A percentile compares a stretch with the other conserved stretches of the same genome.
Conservation (phyloP, 1,140 invertebrate species). For the Tetramorium parvispinum region DNA sequence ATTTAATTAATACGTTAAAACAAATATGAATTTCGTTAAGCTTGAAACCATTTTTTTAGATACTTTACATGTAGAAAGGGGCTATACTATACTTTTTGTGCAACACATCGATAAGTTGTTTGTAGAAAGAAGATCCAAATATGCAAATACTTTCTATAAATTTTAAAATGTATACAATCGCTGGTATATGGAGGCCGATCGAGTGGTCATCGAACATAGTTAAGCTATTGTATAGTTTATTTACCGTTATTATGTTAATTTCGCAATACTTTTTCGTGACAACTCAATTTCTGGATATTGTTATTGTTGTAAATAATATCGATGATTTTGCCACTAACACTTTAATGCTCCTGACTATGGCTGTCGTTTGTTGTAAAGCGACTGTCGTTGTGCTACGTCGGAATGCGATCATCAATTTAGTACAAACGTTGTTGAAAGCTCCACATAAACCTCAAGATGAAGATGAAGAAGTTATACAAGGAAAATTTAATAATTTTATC, state of each 20-base stretch:
- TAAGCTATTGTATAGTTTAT: slow-evolving; percentile 7
- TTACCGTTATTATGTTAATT: not conserved
- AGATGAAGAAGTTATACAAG: slow-evolving; percentile 17
- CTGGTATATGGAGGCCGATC: slow-evolving; percentile 48
- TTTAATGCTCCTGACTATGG: slow-evolving; percentile 11
- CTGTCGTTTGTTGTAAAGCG: slow-evolving; percentile 36
- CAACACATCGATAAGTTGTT: not conserved
- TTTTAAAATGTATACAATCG: slow-evolving; percentile 36
- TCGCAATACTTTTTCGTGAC: slow-evolving; percentile 9
- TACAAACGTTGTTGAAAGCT: not conserved
- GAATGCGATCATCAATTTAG: slow-evolving; percentile 2
- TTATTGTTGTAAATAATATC: slow-evolving; percentile 35
- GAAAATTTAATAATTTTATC: slow-evolving; percentile 30
- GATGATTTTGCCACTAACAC: slow-evolving; percentile 23
- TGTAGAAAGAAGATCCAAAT: not conserved
- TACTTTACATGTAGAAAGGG: not conserved
- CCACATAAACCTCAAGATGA: slow-evolving; percentile 21
- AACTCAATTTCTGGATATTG: slow-evolving; percentile 39
- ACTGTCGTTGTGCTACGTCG: slow-evolving; percentile 4
- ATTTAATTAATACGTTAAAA: not conserved
- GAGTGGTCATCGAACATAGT: slow-evolving; percentile 27
- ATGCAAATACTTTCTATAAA: slow-evolving; percentile 38
- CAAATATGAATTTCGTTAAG: not conserved
- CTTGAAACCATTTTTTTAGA: not conserved
- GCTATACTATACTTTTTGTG: not conserved